Base-by-base conservation (phyloP, 2,797 vertebrate genomes). In the Girardinus metallicus region DNA sequence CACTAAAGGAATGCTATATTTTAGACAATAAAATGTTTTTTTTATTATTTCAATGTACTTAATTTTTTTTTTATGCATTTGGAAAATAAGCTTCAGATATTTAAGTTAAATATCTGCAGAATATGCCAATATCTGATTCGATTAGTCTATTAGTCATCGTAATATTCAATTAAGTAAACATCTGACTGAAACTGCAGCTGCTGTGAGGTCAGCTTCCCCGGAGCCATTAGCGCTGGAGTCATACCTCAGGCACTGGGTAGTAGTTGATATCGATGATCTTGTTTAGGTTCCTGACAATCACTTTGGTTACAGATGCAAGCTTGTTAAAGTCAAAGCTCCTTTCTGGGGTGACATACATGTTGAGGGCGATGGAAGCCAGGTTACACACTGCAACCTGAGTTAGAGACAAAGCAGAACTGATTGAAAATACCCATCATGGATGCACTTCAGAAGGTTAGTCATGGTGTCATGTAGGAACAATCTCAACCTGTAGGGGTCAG, bases 241-340 rank as follows among this genome's bases (percentile, higher is more conserved):
- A 3, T 66, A 95, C 94, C 92, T 99, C 97, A 21, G 93, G 94
- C 43, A 99, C 91, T 0, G 98, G 98, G 87, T 99, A 99, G 89
- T 96, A 99, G 91, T 99, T 99, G 90, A 99, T 97, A n/a, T 99
- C 97, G 9, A 99, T 99, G 83, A 99, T 98, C 92, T 99, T 98
- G 92, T 99, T 99, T 78, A 99, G 95, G 93, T 99, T 99, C 66
- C 94, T 93, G 55, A 99, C 98, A 0, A 98, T 96, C 75, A 98
- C 98, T 89, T 97, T 97, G 34, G 98, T 98, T 87, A 99, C 98
- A 0, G 96, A 94, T 0, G 96, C 96, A 68, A 99, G 92, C 85
- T 97, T 98, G 82, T 96, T 85, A 93, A 99, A 99, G 85, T 99
- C 97, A 0, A 95, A 99, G 0, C 93, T 98, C 77, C 93, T 96